These are phyloP conservation scores for Datnioides undecimradiatus DNA, from an alignment of 2,113 vertebrate species.

Conservation along the genomic window DNA sequence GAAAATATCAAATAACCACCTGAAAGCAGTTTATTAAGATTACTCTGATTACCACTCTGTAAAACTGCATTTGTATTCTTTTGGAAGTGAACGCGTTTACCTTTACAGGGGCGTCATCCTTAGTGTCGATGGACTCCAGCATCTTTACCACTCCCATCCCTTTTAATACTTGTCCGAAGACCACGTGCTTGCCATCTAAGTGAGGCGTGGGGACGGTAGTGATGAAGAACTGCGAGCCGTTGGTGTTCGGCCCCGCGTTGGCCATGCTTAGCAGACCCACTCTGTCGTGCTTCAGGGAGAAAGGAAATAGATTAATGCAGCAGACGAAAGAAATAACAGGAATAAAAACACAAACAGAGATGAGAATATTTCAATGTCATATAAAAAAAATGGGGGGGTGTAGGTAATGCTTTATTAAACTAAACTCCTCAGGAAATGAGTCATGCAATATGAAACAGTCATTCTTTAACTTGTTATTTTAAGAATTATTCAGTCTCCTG, in stretches of 20 bases:
- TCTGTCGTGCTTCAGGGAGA: constrained; percentile 88
- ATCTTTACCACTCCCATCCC: constrained; percentile 92
- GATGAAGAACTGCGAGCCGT: constrained; percentile 98
- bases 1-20: neutral
- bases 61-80: neutral
- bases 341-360: too few relatives aligned
- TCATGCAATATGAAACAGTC: too few relatives aligned
- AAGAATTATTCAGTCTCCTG: neutral
- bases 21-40: neutral
- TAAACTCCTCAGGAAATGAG: too few relatives aligned
- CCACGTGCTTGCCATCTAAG: constrained; percentile 93
- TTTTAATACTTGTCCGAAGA: constrained; percentile 95
- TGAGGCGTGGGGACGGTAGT: constrained; percentile 94
- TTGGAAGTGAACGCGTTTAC: constrained; percentile 39
- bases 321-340: too few relatives aligned
- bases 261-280: constrained; percentile 96
- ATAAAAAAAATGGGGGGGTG: neutral
- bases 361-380: neutral
- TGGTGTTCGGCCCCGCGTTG: constrained; percentile 93
- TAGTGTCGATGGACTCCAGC: constrained; percentile 89
- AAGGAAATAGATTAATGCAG: neutral
- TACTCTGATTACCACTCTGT: neutral
- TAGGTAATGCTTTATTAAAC: too few relatives aligned
- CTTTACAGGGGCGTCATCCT: constrained; percentile 87
- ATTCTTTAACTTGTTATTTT: neutral